phyloP scores from a whole-genome alignment of 2,113 vertebrate species.

The Puffinus mauretanicus region DNA sequence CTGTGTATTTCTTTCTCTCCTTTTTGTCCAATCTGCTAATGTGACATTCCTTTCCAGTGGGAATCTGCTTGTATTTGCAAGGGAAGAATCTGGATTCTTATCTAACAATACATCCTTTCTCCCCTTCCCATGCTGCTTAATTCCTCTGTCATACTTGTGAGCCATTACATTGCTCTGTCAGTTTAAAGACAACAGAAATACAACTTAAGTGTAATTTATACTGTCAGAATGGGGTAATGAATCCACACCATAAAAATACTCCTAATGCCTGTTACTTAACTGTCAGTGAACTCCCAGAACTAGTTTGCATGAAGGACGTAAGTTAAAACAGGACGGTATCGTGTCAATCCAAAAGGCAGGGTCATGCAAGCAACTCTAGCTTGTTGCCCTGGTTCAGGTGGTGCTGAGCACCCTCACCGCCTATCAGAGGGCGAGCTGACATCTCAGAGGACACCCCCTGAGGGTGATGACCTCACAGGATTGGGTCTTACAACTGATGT shows the following conservation, averaged over 20 bases:
- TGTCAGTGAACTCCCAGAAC: not conserved
- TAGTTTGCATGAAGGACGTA: not conserved
- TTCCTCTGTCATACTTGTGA: not conserved
- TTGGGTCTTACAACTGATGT: not conserved
- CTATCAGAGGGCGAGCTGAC: not conserved
- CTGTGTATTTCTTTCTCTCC: not conserved
- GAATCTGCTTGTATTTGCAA: slow-evolving; percentile 35
- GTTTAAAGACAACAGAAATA: not conserved
- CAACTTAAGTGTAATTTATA: not conserved
- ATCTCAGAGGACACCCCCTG: not conserved
- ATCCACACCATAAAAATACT: not conserved
- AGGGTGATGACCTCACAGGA: not conserved
- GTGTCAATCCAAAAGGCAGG: not conserved
- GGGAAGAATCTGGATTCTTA: slow-evolving; percentile 12
- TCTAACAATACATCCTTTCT: slow-evolving; percentile 6
- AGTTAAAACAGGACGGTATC: not conserved
- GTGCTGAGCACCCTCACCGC: not conserved
- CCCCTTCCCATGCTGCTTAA: not conserved
- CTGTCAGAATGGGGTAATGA: not conserved
- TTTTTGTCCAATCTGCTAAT: slow-evolving; percentile 51
- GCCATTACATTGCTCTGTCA: not conserved
- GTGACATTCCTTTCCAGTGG: slow-evolving; percentile 42
- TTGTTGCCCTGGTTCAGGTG: not conserved
- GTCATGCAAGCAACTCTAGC: not conserved
- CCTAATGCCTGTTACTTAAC: not conserved